Evolutionary conservation across 30 jellyfish, hydroid and myxozoan species (phyloP).

Genomic region (Aurelia sp.): DNA sequence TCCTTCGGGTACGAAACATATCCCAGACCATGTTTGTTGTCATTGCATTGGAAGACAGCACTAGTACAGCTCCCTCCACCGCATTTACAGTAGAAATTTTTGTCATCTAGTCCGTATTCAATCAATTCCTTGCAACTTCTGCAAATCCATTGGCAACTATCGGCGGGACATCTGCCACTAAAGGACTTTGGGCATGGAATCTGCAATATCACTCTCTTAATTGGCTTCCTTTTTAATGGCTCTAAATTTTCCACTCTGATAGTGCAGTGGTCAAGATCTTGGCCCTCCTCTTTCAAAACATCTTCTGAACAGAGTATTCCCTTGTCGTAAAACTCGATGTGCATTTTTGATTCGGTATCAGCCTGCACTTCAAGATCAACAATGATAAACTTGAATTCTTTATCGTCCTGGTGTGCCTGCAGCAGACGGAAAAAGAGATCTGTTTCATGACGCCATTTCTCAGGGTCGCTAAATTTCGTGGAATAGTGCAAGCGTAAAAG

Average conservation of each 20-base stretch:
- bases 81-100: slow-evolving; percentile 60
- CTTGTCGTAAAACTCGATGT: slow-evolving; percentile 57
- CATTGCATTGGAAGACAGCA: slow-evolving; percentile 65
- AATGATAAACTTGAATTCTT: slow-evolving; percentile 22
- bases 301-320: slow-evolving; percentile 67
- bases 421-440: slow-evolving; percentile 39
- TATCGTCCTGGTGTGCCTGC: slow-evolving; percentile 23
- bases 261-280: slow-evolving; percentile 29
- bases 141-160: slow-evolving; percentile 48
- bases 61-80: slow-evolving; percentile 34
- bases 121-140: slow-evolving; percentile 52
- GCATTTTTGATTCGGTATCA: slow-evolving; percentile 13
- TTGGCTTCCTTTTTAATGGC: slow-evolving; percentile 37
- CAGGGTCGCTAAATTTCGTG: not conserved
- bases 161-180: slow-evolving; percentile 41
- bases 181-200: slow-evolving; percentile 69
- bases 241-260: slow-evolving; percentile 17
- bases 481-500: slow-evolving; percentile 16
- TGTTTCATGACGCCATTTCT: slow-evolving; percentile 47
- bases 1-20: not conserved
- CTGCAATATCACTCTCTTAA: slow-evolving; percentile 44
- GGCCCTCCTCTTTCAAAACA: slow-evolving; percentile 61
- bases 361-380: slow-evolving; percentile 48
- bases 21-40: slow-evolving; percentile 52
- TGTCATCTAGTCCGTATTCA: slow-evolving; percentile 52